Evolutionary conservation across 1,140 invertebrate species (phyloP).

Genomic region (Bombyx mandarina): DNA sequence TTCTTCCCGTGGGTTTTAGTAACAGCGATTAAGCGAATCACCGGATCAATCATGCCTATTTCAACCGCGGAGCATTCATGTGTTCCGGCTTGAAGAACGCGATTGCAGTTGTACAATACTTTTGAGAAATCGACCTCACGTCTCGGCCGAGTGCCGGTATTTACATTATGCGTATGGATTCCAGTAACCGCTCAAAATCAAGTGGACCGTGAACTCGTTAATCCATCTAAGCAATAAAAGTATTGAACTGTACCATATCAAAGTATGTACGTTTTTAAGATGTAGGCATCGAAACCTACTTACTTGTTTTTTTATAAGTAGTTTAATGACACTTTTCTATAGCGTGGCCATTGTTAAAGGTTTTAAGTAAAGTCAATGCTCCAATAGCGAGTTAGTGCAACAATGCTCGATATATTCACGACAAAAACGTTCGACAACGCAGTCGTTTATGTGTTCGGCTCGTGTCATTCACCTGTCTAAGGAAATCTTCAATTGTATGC

Average conservation of each 20-base stretch:
- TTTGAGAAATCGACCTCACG: too few species aligned
- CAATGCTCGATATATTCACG: constrained; percentile 25
- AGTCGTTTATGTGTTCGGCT: constrained; percentile 9
- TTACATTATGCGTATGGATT: too few species aligned
- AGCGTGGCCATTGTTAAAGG: background rate
- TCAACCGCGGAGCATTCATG: too few species aligned
- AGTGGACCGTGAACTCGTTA: too few species aligned
- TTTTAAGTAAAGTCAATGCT: constrained; percentile 11
- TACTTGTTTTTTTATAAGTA: background rate
- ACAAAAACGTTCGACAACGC: constrained; percentile 26
- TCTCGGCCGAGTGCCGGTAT: too few species aligned
- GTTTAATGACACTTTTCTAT: background rate
- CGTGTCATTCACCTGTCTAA: constrained; percentile 37
- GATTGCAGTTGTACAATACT: too few species aligned
- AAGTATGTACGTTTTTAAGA: background rate
- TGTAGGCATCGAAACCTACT: background rate
- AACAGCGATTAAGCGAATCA: too few species aligned
- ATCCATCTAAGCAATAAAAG: background rate
- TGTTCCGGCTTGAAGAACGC: too few species aligned
- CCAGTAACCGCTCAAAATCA: too few species aligned
- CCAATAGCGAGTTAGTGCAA: constrained; percentile 19
- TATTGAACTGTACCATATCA: background rate
- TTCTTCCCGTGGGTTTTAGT: too few species aligned
- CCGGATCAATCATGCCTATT: too few species aligned
- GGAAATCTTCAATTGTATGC: constrained; percentile 20